Conservation (phyloP, 2,113 vertebrate genomes). For the Trinectes maculatus region DNA sequence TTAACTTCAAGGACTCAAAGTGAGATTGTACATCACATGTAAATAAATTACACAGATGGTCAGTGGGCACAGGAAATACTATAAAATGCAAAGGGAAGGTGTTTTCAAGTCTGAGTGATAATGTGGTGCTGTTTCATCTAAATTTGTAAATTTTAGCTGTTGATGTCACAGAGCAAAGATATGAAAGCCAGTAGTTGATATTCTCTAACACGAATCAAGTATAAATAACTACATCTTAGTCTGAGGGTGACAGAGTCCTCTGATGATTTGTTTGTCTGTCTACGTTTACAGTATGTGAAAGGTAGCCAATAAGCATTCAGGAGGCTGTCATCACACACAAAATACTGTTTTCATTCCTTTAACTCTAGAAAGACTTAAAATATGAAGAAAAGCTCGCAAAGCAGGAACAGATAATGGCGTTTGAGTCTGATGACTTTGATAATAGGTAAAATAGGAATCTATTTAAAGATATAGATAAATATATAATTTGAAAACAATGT, state of each 20-base stretch:
- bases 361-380: too few species aligned
- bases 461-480: not conserved
- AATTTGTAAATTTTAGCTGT: not conserved
- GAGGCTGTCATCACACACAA: not conserved
- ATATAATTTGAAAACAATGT: not conserved
- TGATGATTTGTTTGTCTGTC: not conserved
- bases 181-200: too few species aligned
- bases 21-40: not conserved
- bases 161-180: not conserved
- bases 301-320: not conserved
- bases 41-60: slow-evolving; percentile 16
- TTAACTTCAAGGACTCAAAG: slow-evolving; percentile 34
- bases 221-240: too few species aligned
- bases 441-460: not conserved
- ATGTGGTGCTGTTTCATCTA: not conserved
- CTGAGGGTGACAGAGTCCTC: not conserved
- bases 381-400: too few species aligned
- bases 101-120: not conserved
- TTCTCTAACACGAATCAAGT: too few species aligned
- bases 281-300: not conserved
- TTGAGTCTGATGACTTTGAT: too few species aligned
- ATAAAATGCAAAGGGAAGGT: slow-evolving; percentile 2
- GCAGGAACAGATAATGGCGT: too few species aligned
- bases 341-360: not conserved
- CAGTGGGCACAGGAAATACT: not conserved